Conservation (phyloP, 2,888 invertebrate species). For the Euplagia quadripunctaria region DNA sequence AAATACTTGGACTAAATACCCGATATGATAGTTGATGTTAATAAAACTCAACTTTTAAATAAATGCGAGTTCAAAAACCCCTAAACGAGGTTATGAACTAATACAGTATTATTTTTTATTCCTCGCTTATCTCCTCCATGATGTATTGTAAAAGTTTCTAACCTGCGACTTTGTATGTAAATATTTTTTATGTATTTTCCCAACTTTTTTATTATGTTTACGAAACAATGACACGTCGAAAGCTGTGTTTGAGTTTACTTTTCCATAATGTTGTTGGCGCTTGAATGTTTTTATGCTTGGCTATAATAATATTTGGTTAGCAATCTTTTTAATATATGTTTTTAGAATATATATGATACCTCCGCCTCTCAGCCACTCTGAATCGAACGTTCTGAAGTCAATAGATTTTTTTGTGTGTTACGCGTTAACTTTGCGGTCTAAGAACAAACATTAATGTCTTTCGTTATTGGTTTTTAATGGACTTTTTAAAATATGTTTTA, state of each 20-base stretch:
- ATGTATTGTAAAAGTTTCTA: constrained; percentile 44
- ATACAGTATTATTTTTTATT: constrained; percentile 20
- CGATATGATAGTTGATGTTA: neutral
- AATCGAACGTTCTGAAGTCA: neutral
- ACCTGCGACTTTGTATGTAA: constrained; percentile 32
- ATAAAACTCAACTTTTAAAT: neutral
- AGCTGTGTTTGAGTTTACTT: constrained; percentile 8
- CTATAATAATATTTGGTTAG: neutral
- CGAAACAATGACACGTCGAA: constrained; percentile 21
- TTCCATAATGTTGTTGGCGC: neutral
- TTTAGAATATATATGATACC: neutral
- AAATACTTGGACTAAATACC: neutral
- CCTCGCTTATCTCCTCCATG: constrained; percentile 20
- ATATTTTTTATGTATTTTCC: constrained; percentile 24
- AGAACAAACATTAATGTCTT: neutral
- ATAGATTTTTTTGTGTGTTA: neutral
- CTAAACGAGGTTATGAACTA: constrained; percentile 12
- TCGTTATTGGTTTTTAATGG: neutral
- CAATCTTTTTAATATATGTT: neutral
- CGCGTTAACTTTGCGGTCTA: neutral
- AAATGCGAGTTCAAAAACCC: constrained; percentile 10
- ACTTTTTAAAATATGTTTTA: neutral
- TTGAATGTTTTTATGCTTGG: neutral
- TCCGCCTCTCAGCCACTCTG: neutral
- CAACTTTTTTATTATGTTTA: constrained; percentile 47